Evolutionary conservation across 2,888 invertebrate species (phyloP).

Genomic region (Amblyteles armatorius): DNA sequence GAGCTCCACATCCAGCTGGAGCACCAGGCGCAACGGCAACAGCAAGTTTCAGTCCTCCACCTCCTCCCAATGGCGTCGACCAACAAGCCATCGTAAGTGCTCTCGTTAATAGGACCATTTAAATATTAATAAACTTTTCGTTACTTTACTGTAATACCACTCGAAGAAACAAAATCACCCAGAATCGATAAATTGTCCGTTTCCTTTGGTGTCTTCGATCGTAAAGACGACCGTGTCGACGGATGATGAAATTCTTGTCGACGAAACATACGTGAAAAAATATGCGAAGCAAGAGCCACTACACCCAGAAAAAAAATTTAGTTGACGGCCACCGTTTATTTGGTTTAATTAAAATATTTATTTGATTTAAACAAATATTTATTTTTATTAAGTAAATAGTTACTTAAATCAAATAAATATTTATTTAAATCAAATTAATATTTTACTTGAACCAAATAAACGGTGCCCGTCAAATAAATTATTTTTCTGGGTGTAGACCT

Average conservation of each 20-base stretch:
- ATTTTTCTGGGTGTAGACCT: too few relatives aligned
- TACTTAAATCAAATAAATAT: too few relatives aligned
- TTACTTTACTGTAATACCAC: neutral
- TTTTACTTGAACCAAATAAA: too few relatives aligned
- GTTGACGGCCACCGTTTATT: too few relatives aligned
- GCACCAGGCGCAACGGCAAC: conserved; percentile 81
- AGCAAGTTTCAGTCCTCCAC: conserved; percentile 86
- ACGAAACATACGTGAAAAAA: conserved; percentile 18
- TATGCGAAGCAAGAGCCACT: neutral
- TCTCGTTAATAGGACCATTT: conserved; percentile 42
- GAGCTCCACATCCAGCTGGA: conserved; percentile 80
- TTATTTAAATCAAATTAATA: too few relatives aligned
- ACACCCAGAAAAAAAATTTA: too few relatives aligned
- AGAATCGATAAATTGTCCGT: neutral
- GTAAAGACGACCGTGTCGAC: neutral
- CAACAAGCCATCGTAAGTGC: conserved; percentile 82
- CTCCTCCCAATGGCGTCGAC: conserved; percentile 86
- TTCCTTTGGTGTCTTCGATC: neutral
- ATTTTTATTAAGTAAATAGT: too few relatives aligned
- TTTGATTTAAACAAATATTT: too few relatives aligned
- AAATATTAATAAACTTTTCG: neutral
- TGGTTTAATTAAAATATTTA: too few relatives aligned
- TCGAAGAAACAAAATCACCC: neutral
- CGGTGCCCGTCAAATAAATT: too few relatives aligned
- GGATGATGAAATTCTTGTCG: neutral